Conservation (phyloP, 1,140 invertebrate genomes). For the Brachionus koreanus region DNA sequence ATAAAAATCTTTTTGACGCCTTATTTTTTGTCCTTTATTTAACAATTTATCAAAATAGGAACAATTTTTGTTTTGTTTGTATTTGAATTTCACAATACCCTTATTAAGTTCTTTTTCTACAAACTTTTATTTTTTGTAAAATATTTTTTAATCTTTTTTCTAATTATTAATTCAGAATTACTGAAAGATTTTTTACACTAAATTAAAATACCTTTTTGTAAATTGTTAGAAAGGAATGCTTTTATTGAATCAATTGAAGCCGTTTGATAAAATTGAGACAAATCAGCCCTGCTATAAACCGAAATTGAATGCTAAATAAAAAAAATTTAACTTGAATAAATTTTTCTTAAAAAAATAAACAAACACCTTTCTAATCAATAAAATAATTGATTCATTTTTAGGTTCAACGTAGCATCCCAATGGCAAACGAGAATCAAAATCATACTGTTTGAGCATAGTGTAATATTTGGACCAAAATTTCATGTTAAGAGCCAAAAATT, state of each 20-base stretch:
- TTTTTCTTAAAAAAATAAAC: not conserved
- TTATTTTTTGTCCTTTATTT: too few relatives aligned
- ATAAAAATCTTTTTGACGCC: too few relatives aligned
- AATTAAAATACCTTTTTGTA: not conserved
- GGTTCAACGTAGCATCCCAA: not conserved
- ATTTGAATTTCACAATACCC: too few relatives aligned
- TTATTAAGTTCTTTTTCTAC: too few relatives aligned
- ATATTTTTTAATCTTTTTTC: too few relatives aligned
- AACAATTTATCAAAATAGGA: too few relatives aligned
- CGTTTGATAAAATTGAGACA: constrained; percentile 23
- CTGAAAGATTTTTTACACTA: not conserved
- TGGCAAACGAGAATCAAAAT: constrained; percentile 23
- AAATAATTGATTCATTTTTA: constrained; percentile 33
- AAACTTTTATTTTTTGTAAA: too few relatives aligned
- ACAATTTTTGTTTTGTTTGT: too few relatives aligned
- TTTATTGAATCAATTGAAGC: not conserved
- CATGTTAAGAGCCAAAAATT: constrained; percentile 14
- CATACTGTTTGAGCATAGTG: constrained; percentile 38
- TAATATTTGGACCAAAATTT: constrained; percentile 42
- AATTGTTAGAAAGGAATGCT: not conserved
- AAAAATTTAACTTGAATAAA: not conserved
- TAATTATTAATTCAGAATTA: too few relatives aligned
- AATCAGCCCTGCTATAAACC: not conserved
- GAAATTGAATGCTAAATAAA: constrained; percentile 6
- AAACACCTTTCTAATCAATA: constrained; percentile 23